Base-by-base conservation (phyloP, 1,140 invertebrate genomes). In the Trypoxylus dichotomus region DNA sequence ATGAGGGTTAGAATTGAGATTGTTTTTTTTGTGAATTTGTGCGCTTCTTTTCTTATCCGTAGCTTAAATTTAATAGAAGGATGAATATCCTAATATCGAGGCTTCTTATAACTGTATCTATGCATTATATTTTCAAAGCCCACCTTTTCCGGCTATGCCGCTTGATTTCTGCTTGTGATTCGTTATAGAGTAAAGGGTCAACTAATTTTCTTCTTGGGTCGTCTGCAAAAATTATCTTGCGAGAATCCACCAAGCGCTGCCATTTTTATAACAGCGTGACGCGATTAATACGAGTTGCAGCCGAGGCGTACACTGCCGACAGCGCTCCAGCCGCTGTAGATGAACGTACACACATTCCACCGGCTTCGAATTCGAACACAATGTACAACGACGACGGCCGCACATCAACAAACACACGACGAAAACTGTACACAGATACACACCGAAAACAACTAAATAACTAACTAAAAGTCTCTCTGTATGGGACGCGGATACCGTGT, bases 151-250 rank as follows among this genome's bases (percentile, higher is more conserved):
- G 84, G 84, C 84, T 84, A 81, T 84, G 83, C 84, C 82, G 85
- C 82, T 83, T 80, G 82, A 83, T 81, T 82, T 84, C 82, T 83
- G 81, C 80, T 81, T 80, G 82, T 79, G 79, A 77, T 82, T 81
- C 82, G 82, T 83, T 83, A 84, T 84, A 82, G 82, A 82, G 82
- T 24, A 82, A 79, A 84, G 81, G 85, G 88, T 88, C 88, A 88
- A 88, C 87, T 89, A 84, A 85, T 86, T 87, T 87, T 88, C 86
- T 88, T 88, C 84, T 87, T 88, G 77, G 87, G 85, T 80, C 86
- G 84, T 80, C 85, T 85, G 82, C 85, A 86, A 83, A 85, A 86
- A 87, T 87, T 84, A 86, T 86, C 85, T 82, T 85, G 85, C 82
- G 85, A 83, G 81, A 83, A 85, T 78, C 84, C 79, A 78, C 83